These are phyloP conservation scores for Acromyrmex echinatior DNA, from an alignment of 1,140 invertebrate genomes.

Conservation along the genomic window DNA sequence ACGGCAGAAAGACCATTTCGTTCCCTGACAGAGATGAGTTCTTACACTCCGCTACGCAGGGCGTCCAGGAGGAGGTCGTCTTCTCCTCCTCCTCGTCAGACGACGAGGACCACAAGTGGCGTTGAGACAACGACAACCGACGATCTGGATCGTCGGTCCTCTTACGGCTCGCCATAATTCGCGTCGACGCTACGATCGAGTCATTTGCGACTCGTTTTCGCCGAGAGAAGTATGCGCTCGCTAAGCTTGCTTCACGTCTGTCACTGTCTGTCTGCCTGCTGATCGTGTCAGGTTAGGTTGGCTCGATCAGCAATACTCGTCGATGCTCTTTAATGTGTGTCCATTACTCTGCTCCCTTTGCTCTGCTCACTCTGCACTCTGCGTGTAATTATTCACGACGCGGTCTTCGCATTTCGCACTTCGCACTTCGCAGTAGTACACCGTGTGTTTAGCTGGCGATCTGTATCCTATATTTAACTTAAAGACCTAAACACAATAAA, in stretches of 20 bases:
- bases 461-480: too few species aligned
- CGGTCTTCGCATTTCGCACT: too few species aligned
- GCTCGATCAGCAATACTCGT: not conserved
- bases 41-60: not conserved
- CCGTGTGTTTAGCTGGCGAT: too few species aligned
- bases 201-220: constrained; percentile 56
- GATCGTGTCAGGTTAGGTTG: constrained; percentile 42
- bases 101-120: constrained; percentile 24
- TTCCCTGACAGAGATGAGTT: not conserved
- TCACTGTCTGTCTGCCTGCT: constrained; percentile 57
- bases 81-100: constrained; percentile 17
- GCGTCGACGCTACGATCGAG: constrained; percentile 60
- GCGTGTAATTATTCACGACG: too few species aligned
- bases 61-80: not conserved
- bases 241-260: constrained; percentile 67
- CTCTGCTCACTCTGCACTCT: too few species aligned
- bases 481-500: too few species aligned
- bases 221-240: constrained; percentile 19
- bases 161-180: constrained; percentile 69
- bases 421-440: too few species aligned
- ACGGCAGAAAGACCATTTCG: constrained; percentile 14
- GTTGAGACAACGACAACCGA: constrained; percentile 37
- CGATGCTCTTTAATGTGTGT: not conserved
- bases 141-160: constrained; percentile 53
- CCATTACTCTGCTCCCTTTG: too few species aligned